A percentile compares a stretch with the other conserved stretches of the same genome.
phyloP scores from a whole-genome alignment of 2,113 vertebrate genomes.

The Syrrhaptes paradoxus region DNA sequence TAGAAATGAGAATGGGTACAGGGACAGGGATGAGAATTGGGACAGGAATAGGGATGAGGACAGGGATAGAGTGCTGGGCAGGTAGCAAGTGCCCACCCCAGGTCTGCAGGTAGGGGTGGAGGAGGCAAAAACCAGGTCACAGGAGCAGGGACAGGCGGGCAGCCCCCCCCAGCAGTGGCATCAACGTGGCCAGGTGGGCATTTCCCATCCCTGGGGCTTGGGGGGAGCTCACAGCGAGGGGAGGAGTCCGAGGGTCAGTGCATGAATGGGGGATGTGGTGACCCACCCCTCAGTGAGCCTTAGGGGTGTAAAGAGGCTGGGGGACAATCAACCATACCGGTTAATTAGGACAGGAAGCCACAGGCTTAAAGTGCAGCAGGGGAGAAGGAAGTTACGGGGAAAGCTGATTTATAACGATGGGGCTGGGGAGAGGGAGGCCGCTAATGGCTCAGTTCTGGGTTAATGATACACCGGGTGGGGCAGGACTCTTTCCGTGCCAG shows the following conservation, averaged over 20 bases:
- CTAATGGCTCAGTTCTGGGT: slow-evolving; percentile 36
- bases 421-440: background rate
- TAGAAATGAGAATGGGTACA: background rate
- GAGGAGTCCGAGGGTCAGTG: background rate
- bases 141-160: background rate
- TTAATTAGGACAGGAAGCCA: slow-evolving; percentile 63
- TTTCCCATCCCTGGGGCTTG: background rate
- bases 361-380: slow-evolving; percentile 17
- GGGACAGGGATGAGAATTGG: background rate
- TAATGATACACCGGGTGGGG: slow-evolving; percentile 26
- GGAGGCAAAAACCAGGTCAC: background rate
- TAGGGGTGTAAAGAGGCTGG: slow-evolving; percentile 4
- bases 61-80: background rate
- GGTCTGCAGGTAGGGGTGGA: background rate
- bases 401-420: slow-evolving; percentile 33
- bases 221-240: background rate
- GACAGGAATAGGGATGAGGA: background rate
- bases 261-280: background rate
- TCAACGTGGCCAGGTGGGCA: fast-evolving
- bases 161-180: background rate
- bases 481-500: background rate
- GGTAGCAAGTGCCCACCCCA: fast-evolving
- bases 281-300: background rate
- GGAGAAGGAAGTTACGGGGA: slow-evolving; percentile 26
- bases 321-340: slow-evolving; percentile 33